A percentile compares a stretch with the other conserved stretches of the same genome.
These are phyloP conservation scores for Bubo scandiacus DNA, from an alignment of 2,113 vertebrate genomes.

Conservation along the genomic window DNA sequence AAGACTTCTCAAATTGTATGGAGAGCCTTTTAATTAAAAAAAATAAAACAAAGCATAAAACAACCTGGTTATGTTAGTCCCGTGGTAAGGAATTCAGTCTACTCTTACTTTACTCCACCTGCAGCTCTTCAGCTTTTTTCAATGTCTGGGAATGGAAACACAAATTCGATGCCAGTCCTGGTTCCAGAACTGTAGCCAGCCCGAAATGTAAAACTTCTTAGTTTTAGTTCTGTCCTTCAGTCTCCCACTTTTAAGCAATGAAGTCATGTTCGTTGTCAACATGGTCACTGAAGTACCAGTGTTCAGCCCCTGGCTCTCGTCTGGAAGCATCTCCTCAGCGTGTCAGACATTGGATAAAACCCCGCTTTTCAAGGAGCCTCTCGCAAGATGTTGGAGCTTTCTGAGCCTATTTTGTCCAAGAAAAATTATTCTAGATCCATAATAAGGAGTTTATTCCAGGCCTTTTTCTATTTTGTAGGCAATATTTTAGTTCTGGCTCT, in stretches of 20 bases:
- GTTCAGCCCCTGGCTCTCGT: background rate
- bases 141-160: background rate
- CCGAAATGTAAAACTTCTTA: background rate
- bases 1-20: background rate
- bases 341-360: background rate
- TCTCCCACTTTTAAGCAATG: background rate
- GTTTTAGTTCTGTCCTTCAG: background rate
- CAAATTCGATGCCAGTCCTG: background rate
- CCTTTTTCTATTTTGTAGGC: background rate
- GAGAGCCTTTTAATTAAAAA: background rate
- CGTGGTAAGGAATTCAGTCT: background rate
- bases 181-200: background rate
- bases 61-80: background rate
- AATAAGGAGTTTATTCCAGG: background rate
- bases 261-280: too few relatives aligned
- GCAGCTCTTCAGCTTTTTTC: background rate
- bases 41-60: background rate
- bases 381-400: background rate
- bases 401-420: background rate
- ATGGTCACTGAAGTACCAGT: background rate
- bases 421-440: background rate
- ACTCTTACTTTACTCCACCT: background rate
- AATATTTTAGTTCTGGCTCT: background rate
- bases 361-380: background rate
- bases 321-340: background rate